Base-by-base conservation (phyloP, 2,888 invertebrate species). In the Pardosa pseudoannulata region DNA sequence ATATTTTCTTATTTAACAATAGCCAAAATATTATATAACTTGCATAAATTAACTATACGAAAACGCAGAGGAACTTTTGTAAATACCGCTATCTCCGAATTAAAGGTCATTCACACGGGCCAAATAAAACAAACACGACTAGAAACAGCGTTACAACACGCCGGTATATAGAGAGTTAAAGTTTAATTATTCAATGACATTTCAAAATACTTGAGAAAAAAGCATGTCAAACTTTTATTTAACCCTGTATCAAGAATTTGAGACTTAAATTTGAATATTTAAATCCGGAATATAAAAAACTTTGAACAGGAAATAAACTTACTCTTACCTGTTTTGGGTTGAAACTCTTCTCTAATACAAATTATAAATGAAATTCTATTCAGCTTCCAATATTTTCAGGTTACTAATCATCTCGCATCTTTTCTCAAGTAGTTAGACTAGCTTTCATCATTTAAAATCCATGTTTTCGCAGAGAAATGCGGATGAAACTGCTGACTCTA, bases 41-140 rank as follows among this genome's bases (percentile, higher is more conserved):
- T 36, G 36, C 36, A 9, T 36, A 36, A 5, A 7, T 36, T 36
- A 36, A 62, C 27, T 62, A 27, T 27, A 11, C 62, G 16, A 62
- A 27, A 62, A 62, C 5, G 9, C 36, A 36, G 46, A 13, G 46
- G 16, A 56, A 23, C 11, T 23, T 23, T 56, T 32, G 46, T 28
- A 75, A 81, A 81, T 68, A 75, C 72, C 67, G 68, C 56, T 67
- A 41, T 11, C 31, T 70, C 56, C 23, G 46, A 29, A 73, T n/a
- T 39, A 67, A 78, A 83, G 83, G 83, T 83, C 83, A 83, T 83
- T 83, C 78, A 83, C 83, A 78, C 78, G 36, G 32, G 32, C 31
- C 13, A 67, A 67, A 72, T 78, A 83, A 83, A 83, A 72, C 76
- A 83, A 78, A 78, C 72, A 74, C 9, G n/a, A 29, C 23, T 67